Evolutionary conservation across 2,113 vertebrate genomes (phyloP).

Genomic region (Buteo buteo): DNA sequence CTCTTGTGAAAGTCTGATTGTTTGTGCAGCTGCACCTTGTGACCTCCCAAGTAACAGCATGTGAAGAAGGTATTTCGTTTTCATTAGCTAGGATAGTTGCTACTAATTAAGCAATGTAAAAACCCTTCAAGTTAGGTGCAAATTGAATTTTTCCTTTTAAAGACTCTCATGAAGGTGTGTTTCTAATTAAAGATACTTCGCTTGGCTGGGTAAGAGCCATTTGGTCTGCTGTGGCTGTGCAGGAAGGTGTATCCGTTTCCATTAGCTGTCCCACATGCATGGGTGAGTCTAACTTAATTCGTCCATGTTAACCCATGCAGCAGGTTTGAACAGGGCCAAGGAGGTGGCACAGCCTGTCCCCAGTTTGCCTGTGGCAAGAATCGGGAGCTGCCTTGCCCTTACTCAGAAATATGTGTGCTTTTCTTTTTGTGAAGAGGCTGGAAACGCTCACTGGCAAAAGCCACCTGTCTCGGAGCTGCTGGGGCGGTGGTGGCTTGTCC

Average conservation of each 20-base stretch:
- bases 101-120: conserved; percentile 17
- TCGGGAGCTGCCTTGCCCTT: accelerated
- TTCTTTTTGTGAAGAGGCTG: background rate
- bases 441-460: background rate
- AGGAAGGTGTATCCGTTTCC: background rate
- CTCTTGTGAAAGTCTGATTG: background rate
- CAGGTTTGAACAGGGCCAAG: background rate
- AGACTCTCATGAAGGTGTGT: background rate
- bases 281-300: background rate
- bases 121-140: background rate
- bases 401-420: background rate
- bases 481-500: background rate
- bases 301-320: background rate
- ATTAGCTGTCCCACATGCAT: background rate
- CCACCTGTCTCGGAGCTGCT: background rate
- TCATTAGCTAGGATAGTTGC: background rate
- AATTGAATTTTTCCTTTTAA: conserved; percentile 8
- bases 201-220: background rate
- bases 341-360: background rate
- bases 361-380: background rate
- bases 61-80: background rate
- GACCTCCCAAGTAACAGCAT: background rate
- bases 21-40: background rate
- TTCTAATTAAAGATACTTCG: background rate
- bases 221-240: background rate